Evolutionary conservation across 2,888 invertebrate genomes (phyloP).

Genomic region (Tetragonisca angustula): DNA sequence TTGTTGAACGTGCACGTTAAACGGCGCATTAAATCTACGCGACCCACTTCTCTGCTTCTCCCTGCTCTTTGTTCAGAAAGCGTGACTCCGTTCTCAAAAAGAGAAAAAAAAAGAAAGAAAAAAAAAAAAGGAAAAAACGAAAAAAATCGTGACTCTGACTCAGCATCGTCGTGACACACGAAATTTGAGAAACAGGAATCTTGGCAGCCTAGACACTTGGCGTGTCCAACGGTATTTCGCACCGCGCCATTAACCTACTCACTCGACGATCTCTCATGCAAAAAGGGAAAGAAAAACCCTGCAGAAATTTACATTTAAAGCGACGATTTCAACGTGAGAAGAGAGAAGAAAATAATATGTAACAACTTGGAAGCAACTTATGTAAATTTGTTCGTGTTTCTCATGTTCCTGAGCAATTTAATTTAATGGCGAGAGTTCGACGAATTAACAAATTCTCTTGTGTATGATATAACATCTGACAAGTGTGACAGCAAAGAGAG

Average conservation of each 20-base stretch:
- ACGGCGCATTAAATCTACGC: conserved; percentile 20
- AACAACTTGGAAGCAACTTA: no score
- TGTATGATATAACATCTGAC: no score
- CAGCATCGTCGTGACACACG: not conserved
- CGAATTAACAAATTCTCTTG: no score
- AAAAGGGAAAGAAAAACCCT: not conserved
- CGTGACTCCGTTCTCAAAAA: conserved; percentile 7
- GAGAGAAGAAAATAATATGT: no score
- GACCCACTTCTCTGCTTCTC: not conserved
- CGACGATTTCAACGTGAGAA: no score
- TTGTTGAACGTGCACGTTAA: conserved; percentile 13
- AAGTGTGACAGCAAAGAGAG: no score
- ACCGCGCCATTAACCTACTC: not conserved
- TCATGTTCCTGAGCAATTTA: no score
- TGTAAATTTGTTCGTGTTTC: no score
- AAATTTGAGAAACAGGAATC: not conserved
- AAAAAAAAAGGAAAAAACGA: not conserved
- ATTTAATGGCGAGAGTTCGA: no score
- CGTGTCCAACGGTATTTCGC: not conserved
- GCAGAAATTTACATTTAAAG: not conserved
- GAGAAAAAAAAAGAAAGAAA: no score
- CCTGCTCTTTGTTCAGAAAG: conserved; percentile 11
- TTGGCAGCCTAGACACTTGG: not conserved
- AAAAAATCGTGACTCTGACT: not conserved
- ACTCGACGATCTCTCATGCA: not conserved